Base-by-base conservation (phyloP, 2,113 vertebrate species). In the Cephalopholis sonnerati region DNA sequence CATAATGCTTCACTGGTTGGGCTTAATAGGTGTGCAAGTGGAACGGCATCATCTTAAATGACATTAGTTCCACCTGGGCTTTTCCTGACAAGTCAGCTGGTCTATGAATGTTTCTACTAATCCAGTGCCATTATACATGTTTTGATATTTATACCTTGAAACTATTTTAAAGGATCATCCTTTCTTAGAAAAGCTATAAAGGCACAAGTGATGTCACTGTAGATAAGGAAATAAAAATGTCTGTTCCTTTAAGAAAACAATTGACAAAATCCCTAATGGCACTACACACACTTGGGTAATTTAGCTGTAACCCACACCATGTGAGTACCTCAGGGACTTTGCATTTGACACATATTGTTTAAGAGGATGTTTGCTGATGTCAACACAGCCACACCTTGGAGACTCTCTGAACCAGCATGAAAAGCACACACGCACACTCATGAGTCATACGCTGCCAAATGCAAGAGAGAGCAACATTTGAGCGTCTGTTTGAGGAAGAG, bases 321-420 rank as follows among this genome's bases (percentile, higher is more conserved):
- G 58, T 73, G 69, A 65, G 67, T 76, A 41, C 39, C 25, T 27
- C 39, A 0, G 5, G 27, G 25, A 65, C 29, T 62, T 46, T 62
- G 25, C 13, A 18, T 81, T 71, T 68, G 79, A 70, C 72, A 70
- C 79, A 78, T 5, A 18, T 27, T 25, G 3, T 4, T 36, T 13
- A 36, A 55, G 25, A 66, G 27, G 48, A 73, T 77, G 70, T 84
- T 64, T 50, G 50, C 74, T 71, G 6, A 63, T 55, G 54, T 80
- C 57, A 70, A 16, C 63, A 48, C 17, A 63, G 36, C 58, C 3
- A n/a, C 48, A 51, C n/a, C 18, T 61, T 1, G 3, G 24, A 44
- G 66, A 44, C 20, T 76, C 32, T 68, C 18, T 77, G 8, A 18
- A 64, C 9, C 3, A 29, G 24, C 58, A 58, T 0, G 0, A 65